Evolutionary conservation across 2,888 invertebrate genomes (phyloP).

Genomic region (Horisme vitalbata): DNA sequence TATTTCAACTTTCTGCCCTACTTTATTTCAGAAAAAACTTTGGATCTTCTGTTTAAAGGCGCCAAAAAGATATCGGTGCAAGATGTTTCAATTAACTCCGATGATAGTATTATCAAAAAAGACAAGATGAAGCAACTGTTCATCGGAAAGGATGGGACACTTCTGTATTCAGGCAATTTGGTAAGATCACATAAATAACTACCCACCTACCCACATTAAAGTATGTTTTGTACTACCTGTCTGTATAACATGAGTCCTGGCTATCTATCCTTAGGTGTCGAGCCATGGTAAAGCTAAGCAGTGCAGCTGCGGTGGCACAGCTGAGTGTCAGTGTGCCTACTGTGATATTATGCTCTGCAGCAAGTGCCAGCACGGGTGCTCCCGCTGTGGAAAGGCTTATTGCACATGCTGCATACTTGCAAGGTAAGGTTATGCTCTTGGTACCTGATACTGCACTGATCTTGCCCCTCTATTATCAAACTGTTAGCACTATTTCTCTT

Average conservation of each 20-base stretch:
- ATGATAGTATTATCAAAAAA: slow-evolving; percentile 38
- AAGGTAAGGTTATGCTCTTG: slow-evolving; percentile 48
- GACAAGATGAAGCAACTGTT: slow-evolving; percentile 67
- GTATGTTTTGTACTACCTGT: too few relatives aligned
- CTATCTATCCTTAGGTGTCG: slow-evolving; percentile 37
- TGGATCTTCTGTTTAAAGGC: slow-evolving; percentile 62
- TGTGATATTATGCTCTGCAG: slow-evolving; percentile 59
- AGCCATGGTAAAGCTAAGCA: slow-evolving; percentile 24
- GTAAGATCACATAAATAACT: too few relatives aligned
- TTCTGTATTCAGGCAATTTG: slow-evolving; percentile 54
- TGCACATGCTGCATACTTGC: slow-evolving; percentile 58
- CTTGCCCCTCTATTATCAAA: too few relatives aligned
- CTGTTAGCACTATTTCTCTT: too few relatives aligned
- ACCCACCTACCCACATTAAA: too few relatives aligned
- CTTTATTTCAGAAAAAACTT: slow-evolving; percentile 60
- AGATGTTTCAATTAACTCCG: slow-evolving; percentile 27
- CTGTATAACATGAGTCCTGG: too few relatives aligned
- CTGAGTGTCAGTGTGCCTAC: slow-evolving; percentile 54
- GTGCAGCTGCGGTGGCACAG: slow-evolving; percentile 45
- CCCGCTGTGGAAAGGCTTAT: slow-evolving; percentile 45
- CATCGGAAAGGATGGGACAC: slow-evolving; percentile 62
- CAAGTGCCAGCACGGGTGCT: slow-evolving; percentile 51
- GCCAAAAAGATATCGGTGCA: slow-evolving; percentile 52
- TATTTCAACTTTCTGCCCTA: background rate
- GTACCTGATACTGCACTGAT: background rate